Conservation (phyloP, 2,888 invertebrate species). For the Pollenia labialis region DNA sequence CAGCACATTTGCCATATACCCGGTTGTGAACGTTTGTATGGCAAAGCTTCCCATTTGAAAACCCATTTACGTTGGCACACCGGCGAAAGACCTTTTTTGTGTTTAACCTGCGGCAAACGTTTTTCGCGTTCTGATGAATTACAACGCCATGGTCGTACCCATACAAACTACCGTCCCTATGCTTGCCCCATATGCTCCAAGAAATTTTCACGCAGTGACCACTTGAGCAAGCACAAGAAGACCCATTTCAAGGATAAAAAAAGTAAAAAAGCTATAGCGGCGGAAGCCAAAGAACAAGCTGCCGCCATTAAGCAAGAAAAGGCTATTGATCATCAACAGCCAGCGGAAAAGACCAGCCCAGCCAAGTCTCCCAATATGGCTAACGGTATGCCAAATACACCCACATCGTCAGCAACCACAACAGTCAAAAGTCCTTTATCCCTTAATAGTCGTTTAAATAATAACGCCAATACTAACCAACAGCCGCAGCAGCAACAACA, state of each 20-base stretch:
- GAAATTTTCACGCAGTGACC: conserved; percentile 96
- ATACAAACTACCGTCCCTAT: conserved; percentile 95
- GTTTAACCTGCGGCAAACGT: conserved; percentile 94
- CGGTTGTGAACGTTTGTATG: conserved; percentile 94
- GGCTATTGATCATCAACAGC: conserved; percentile 65
- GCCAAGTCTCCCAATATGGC: conserved; percentile 60
- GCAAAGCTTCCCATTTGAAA: conserved; percentile 96
- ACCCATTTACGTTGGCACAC: conserved; percentile 97
- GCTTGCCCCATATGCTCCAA: conserved; percentile 94
- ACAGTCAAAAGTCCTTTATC: conserved; percentile 55
- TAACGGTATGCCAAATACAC: conserved; percentile 55
- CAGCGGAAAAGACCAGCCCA: conserved; percentile 62
- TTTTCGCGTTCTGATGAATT: conserved; percentile 97
- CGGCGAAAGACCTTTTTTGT: conserved; percentile 95
- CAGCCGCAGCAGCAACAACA: conserved; percentile 50
- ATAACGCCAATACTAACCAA: conserved; percentile 17
- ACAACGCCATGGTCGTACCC: conserved; percentile 94
- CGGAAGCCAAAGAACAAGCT: conserved; percentile 79
- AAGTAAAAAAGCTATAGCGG: conserved; percentile 80
- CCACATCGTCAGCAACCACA: conserved; percentile 59
- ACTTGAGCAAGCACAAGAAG: conserved; percentile 96
- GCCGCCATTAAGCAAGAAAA: conserved; percentile 77
- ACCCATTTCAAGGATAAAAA: conserved; percentile 88
- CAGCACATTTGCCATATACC: conserved; percentile 94
- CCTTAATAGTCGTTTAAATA: conserved; percentile 42